Percentiles rank a stretch among this genome's conserved stretches.
Conservation (phyloP, 1,140 invertebrate species). For the Maconellicoccus hirsutus region DNA sequence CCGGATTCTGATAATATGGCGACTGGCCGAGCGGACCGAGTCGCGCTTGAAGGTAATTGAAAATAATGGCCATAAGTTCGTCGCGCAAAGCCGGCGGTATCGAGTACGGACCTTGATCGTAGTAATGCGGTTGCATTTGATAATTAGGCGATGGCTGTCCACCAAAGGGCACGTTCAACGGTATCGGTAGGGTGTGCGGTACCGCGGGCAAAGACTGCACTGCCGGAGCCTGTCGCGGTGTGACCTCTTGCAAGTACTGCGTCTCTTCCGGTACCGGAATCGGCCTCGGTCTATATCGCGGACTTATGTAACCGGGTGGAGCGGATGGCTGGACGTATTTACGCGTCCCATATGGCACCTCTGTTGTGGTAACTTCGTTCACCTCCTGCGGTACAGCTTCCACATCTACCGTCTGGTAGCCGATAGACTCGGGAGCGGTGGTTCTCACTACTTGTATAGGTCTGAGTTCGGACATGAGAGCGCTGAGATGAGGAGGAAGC, state of each 20-base stretch:
- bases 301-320: neutral
- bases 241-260: neutral
- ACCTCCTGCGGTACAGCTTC: constrained; percentile 33
- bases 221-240: neutral
- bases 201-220: neutral
- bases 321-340: neutral
- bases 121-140: constrained; percentile 13
- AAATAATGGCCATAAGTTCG: constrained; percentile 31
- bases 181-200: neutral
- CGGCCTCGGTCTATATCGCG: neutral
- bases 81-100: constrained; percentile 28
- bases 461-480: constrained; percentile 34
- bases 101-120: constrained; percentile 22
- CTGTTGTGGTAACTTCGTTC: constrained; percentile 30
- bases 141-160: neutral
- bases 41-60: constrained; percentile 30
- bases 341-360: neutral
- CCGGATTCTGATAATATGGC: constrained; percentile 32
- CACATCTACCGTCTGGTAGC: neutral
- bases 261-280: neutral
- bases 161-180: neutral
- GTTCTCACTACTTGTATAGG: constrained; percentile 19
- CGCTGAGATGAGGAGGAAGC: constrained; percentile 30
- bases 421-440: neutral
- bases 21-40: constrained; percentile 34